Evolutionary conservation across 1,140 invertebrate species (phyloP).

Genomic region (Hestina assimilis): DNA sequence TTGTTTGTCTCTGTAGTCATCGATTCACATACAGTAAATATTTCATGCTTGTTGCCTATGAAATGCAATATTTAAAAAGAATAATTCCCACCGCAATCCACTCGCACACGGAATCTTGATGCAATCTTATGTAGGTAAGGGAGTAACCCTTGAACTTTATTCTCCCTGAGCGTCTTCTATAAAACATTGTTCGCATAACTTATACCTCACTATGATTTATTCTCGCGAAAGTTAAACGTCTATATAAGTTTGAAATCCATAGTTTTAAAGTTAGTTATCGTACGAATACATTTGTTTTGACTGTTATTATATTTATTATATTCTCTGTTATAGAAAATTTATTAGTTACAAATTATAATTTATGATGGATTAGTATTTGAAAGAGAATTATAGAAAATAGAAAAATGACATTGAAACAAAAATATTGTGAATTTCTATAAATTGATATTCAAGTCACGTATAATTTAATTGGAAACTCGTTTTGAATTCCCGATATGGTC

Average conservation of each 20-base stretch:
- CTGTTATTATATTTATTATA: too few relatives aligned
- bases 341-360: too few relatives aligned
- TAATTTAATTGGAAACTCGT: slow-evolving; percentile 13
- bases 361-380: too few relatives aligned
- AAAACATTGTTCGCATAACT: slow-evolving; percentile 50
- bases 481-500: slow-evolving; percentile 9
- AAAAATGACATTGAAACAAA: neutral
- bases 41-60: slow-evolving; percentile 3
- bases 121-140: slow-evolving; percentile 45
- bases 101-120: slow-evolving; percentile 48
- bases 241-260: slow-evolving; percentile 27
- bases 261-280: slow-evolving; percentile 8
- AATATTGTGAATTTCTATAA: slow-evolving; percentile 5
- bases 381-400: too few relatives aligned
- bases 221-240: slow-evolving; percentile 18
- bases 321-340: too few relatives aligned
- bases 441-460: slow-evolving; percentile 14
- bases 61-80: slow-evolving; percentile 51
- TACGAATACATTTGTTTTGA: slow-evolving; percentile 6
- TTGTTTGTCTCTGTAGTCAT: neutral
- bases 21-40: slow-evolving; percentile 1
- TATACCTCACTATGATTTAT: slow-evolving; percentile 52
- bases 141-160: slow-evolving; percentile 43
- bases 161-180: slow-evolving; percentile 40
- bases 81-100: slow-evolving; percentile 16